Percentiles rank a stretch among this genome's conserved stretches.
Evolutionary conservation across 2,888 invertebrate genomes (phyloP).

Genomic region (Platycnemis pennipes): DNA sequence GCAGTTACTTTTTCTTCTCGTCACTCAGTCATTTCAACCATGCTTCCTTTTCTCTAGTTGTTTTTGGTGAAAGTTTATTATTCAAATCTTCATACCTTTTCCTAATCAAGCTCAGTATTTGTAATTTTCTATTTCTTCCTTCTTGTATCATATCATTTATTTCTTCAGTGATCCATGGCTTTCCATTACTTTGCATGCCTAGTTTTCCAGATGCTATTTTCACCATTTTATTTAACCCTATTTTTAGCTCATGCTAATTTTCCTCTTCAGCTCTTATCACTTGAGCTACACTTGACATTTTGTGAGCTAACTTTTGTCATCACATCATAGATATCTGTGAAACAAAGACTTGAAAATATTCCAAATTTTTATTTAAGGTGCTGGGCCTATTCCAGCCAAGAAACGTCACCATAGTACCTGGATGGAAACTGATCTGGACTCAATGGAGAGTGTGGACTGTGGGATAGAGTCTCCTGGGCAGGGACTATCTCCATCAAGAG

Average conservation of each 20-base stretch:
- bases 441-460: constrained; percentile 86
- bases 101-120: too few species aligned
- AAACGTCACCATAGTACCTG: constrained; percentile 81
- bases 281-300: not conserved
- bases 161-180: too few species aligned
- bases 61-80: too few species aligned
- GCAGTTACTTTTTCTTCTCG: too few species aligned
- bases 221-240: not conserved
- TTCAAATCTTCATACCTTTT: too few species aligned
- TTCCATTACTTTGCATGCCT: too few species aligned
- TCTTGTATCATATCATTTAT: too few species aligned
- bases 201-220: too few species aligned
- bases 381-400: constrained; percentile 74
- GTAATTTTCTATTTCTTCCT: too few species aligned
- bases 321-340: too few species aligned
- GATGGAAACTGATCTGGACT: constrained; percentile 95
- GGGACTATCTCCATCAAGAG: constrained; percentile 77
- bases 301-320: not conserved
- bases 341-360: not conserved
- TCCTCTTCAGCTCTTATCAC: not conserved
- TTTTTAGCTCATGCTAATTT: not conserved
- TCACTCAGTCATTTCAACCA: too few species aligned
- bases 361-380: constrained; percentile 71
- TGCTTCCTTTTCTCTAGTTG: too few species aligned
- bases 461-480: constrained; percentile 79